Conservation (phyloP, 2,797 vertebrate genomes). For the Meriones psammophilus region DNA sequence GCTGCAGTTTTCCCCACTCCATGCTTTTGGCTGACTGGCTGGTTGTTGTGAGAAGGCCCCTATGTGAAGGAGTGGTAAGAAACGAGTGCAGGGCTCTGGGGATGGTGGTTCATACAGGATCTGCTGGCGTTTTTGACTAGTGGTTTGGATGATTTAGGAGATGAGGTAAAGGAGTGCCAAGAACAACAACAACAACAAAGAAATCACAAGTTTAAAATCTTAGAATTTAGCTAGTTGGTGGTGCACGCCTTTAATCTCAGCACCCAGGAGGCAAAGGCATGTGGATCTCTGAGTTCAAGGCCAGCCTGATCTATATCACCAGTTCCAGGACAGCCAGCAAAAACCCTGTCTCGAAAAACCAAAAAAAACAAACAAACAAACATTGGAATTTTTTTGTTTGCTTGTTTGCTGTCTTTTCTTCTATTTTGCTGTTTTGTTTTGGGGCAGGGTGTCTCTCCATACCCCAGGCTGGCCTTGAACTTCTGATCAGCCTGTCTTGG, state of each 20-base stretch:
- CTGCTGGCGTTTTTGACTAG: not conserved
- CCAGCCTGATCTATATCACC: too few relatives aligned
- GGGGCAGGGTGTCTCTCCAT: not conserved
- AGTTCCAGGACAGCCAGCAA: too few relatives aligned
- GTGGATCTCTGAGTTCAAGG: too few relatives aligned
- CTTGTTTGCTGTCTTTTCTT: not conserved
- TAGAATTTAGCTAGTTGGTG: too few relatives aligned
- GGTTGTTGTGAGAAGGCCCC: not conserved
- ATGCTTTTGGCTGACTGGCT: not conserved
- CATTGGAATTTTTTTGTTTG: not conserved
- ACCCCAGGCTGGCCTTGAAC: not conserved
- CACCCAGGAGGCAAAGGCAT: too few relatives aligned
- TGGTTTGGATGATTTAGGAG: not conserved
- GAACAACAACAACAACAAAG: not conserved
- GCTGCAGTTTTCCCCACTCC: not conserved
- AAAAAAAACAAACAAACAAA: not conserved
- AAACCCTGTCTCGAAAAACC: too few relatives aligned
- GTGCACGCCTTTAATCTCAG: too few relatives aligned
- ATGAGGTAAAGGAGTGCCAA: not conserved
- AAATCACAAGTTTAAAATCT: not conserved
- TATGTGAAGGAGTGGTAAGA: not conserved
- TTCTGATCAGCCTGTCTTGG: not conserved
- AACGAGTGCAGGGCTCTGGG: not conserved
- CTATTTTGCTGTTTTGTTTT: not conserved
- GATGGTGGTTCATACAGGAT: not conserved